Evolutionary conservation across 1,140 invertebrate genomes (phyloP).

Genomic region (Drosophila subpulchrella): DNA sequence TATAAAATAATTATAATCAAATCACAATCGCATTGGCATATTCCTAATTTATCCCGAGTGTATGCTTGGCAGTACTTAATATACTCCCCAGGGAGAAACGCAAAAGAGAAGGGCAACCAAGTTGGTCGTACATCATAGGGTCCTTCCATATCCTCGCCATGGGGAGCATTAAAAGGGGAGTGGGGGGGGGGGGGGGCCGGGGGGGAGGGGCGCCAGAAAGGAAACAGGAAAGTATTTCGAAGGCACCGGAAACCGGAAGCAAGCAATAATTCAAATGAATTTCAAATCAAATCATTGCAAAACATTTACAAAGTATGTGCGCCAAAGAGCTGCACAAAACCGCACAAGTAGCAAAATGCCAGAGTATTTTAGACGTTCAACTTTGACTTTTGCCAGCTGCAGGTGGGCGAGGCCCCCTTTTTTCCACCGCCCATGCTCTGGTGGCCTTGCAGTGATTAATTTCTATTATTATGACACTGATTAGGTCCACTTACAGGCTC

Average conservation of each 20-base stretch:
- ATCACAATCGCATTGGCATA: not conserved
- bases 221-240: conserved; percentile 81
- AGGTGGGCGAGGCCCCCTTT: conserved; percentile 31
- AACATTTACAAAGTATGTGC: conserved; percentile 83
- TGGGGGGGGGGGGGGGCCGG: no score
- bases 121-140: conserved; percentile 70
- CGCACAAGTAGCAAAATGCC: conserved; percentile 50
- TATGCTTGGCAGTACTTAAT: conserved; percentile 74
- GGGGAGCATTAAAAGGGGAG: conserved; percentile 37
- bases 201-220: not conserved
- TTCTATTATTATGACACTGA: conserved; percentile 82
- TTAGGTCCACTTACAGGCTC: conserved; percentile 81
- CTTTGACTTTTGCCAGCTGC: conserved; percentile 56
- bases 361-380: conserved; percentile 9
- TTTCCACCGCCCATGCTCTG: not conserved
- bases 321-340: conserved; percentile 77
- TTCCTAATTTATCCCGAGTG: conserved; percentile 1
- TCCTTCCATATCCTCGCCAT: conserved; percentile 64
- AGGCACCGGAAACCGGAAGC: conserved; percentile 83
- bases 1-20: not conserved
- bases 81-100: conserved; percentile 57
- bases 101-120: conserved; percentile 41
- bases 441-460: conserved; percentile 67
- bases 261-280: conserved; percentile 84
- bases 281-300: conserved; percentile 84